Conservation (phyloP, 2,113 vertebrate genomes). For the Polypterus senegalus region DNA sequence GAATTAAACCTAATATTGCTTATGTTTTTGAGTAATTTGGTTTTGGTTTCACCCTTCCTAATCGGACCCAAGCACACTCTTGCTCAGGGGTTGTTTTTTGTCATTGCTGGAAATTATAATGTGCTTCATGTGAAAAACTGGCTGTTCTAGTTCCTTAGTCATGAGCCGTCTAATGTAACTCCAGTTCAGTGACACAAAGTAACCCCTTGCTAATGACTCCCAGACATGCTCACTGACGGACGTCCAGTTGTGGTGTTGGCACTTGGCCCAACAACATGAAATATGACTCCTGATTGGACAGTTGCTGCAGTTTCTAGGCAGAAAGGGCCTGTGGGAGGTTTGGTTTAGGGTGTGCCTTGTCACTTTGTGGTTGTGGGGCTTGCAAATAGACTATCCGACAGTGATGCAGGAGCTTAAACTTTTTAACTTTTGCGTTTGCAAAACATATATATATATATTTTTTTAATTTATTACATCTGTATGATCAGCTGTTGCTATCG, state of each 20-base stretch:
- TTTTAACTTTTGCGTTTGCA: too few species aligned
- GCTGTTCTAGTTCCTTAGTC: conserved; percentile 1
- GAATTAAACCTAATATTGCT: too few species aligned
- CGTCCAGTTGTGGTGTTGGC: conserved; percentile 43
- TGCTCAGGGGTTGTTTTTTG: not conserved
- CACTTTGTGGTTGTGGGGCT: not conserved
- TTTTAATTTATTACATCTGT: too few species aligned
- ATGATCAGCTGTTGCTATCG: too few species aligned
- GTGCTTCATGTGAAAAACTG: conserved; percentile 15
- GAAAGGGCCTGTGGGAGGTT: conserved; percentile 13
- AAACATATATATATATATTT: too few species aligned
- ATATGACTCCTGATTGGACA: conserved; percentile 28
- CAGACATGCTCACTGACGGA: conserved; percentile 32
- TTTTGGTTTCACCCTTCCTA: too few species aligned
- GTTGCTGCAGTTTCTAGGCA: conserved; percentile 25
- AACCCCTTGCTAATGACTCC: conserved; percentile 32
- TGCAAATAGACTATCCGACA: conserved; percentile 4
- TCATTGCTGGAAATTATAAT: not conserved
- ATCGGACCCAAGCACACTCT: too few species aligned
- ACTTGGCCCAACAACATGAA: conserved; percentile 24
- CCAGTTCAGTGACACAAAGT: conserved; percentile 43
- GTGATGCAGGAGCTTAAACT: too few species aligned
- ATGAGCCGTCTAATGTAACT: conserved; percentile 22
- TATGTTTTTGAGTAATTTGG: too few species aligned
- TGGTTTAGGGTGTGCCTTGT: conserved; percentile 7